phyloP scores from a whole-genome alignment of 2,113 vertebrate genomes.

The Coreoperca whiteheadi region DNA sequence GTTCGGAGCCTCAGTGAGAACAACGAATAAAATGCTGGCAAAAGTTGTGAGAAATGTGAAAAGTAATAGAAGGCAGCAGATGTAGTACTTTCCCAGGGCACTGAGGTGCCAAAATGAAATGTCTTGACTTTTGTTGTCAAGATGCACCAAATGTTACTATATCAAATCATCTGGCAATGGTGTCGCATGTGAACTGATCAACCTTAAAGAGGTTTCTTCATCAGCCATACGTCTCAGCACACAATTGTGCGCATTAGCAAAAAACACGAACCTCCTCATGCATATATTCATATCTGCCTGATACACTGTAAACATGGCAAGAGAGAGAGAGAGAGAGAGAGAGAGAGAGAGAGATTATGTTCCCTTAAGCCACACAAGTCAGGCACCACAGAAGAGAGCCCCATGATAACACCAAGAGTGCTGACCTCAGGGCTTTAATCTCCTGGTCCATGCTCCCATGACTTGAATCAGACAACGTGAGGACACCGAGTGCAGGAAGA shows the following conservation, averaged over 20 bases:
- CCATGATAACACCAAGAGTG: slow-evolving; percentile 46
- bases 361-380: slow-evolving; percentile 48
- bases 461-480: slow-evolving; percentile 38
- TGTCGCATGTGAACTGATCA: slow-evolving; percentile 30
- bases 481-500: not conserved
- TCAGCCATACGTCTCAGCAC: slow-evolving; percentile 20
- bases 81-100: slow-evolving; percentile 57
- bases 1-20: slow-evolving; percentile 35
- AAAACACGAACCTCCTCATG: slow-evolving; percentile 9
- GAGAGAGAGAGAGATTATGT: slow-evolving; percentile 34
- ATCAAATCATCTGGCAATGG: slow-evolving; percentile 48
- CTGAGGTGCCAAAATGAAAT: slow-evolving; percentile 57
- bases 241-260: slow-evolving; percentile 11
- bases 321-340: not conserved
- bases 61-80: slow-evolving; percentile 70
- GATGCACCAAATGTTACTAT: slow-evolving; percentile 65
- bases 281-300: slow-evolving; percentile 49
- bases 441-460: slow-evolving; percentile 24
- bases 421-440: slow-evolving; percentile 42
- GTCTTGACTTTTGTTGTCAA: slow-evolving; percentile 77
- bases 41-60: slow-evolving; percentile 52
- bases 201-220: slow-evolving; percentile 45
- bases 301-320: slow-evolving; percentile 18
- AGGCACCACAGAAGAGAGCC: slow-evolving; percentile 36
- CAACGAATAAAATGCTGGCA: slow-evolving; percentile 31